Base-by-base conservation (phyloP, 1,140 invertebrate genomes). In the Temnothorax longispinosus region DNA sequence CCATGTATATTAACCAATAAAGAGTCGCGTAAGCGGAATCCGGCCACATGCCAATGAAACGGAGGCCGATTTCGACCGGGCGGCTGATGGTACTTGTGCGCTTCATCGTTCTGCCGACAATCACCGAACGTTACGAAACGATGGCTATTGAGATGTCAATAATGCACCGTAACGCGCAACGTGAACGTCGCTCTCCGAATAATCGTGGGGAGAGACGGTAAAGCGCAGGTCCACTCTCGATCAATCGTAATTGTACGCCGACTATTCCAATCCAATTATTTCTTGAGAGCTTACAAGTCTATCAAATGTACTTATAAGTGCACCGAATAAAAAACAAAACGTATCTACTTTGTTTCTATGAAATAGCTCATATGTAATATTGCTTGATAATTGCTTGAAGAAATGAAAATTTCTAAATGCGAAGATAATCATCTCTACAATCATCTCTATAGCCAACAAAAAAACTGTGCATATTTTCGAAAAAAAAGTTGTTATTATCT, bases 1-100 rank as follows among this genome's bases (percentile, higher is more conserved):
- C 3, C 64, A 80, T 69, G 35, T 69, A 80, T 18, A 35, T 38
- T 6, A 72, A 18, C 69, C 67, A 52, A 35, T 64, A 60, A 5
- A 87, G 56, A 32, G 21, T 84, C 21, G 85, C 65, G 44, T 65
- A 74, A 56, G 67, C n/a, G 27, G 65, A 89, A 38, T 75, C 62
- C 54, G 85, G 85, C 85, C 85, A 87, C 32, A 87, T 44, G 18
- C 85, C 85, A 6, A 87, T 74, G 47, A 84, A 74, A 74, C 85
- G 85, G 1, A 87, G 58, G 3, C 77, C 54, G 58, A 84, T 56
- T 50, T 87, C 85, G 44, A 87, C n/a, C 18, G 41, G 38, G 5
- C 15, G 47, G 35, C 67, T 84, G 38, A 87, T 82, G 21, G 85
- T 80, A 35, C 58, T 84, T 60, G 52, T 38, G 15, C 38, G 56